Percentiles rank a stretch among this genome's conserved stretches.
Conservation (phyloP, 2,797 vertebrate species). For the Dicrostonyx torquatus region DNA sequence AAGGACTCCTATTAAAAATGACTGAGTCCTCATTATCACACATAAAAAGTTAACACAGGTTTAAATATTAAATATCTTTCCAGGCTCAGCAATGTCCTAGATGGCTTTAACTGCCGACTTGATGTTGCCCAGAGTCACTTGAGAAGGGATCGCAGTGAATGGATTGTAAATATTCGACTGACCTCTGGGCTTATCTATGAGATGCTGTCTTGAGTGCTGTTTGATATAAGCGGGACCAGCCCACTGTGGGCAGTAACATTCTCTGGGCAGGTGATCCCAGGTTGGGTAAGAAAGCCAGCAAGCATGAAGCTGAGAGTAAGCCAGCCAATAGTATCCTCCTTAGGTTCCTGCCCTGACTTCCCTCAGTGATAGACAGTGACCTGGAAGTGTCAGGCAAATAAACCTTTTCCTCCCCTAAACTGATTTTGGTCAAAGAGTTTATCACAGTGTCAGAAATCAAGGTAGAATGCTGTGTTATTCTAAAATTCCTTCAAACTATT, state of each 20-base stretch:
- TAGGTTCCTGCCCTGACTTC: background rate
- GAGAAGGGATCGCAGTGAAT: background rate
- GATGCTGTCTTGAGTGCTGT: background rate
- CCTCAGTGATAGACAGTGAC: background rate
- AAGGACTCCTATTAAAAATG: constrained; percentile 15
- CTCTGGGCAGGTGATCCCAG: background rate
- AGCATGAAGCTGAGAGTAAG: background rate
- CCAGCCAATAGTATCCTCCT: background rate
- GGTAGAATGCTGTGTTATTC: background rate
- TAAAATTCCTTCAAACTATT: background rate
- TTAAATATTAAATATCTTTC: background rate
- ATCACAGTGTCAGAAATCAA: background rate
- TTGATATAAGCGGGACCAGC: background rate
- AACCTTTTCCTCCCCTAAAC: background rate
- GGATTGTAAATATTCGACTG: background rate
- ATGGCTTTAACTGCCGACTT: background rate
- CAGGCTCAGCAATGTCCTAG: background rate
- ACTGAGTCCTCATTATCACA: background rate
- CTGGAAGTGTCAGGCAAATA: background rate
- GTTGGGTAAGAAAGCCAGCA: background rate
- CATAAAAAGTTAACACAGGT: constrained; percentile 7
- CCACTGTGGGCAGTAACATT: background rate
- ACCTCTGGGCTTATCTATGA: background rate
- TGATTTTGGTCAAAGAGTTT: background rate
- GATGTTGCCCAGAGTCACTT: background rate